phyloP scores from a whole-genome alignment of 1,140 invertebrate genomes.

The Nomia melanderi region DNA sequence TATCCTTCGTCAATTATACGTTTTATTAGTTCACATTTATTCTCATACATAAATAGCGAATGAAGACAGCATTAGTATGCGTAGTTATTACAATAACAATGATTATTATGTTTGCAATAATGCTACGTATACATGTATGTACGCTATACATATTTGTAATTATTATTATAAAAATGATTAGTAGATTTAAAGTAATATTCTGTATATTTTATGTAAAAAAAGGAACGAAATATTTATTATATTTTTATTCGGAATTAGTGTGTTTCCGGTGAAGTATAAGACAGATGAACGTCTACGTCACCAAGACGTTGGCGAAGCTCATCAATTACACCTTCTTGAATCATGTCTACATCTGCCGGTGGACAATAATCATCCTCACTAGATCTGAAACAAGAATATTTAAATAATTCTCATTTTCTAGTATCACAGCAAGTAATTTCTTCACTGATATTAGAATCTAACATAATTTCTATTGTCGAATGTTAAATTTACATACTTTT shows the following conservation, averaged over 20 bases:
- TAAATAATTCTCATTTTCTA: background rate
- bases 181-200: conserved; percentile 6
- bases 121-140: no score
- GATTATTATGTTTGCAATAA: no score
- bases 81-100: no score
- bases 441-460: background rate
- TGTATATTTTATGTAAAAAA: conserved; percentile 1
- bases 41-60: no score
- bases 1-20: no score
- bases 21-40: no score
- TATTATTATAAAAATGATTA: conserved; percentile 3
- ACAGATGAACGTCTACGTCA: conserved; percentile 63
- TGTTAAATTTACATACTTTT: no score
- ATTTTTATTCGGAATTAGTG: conserved; percentile 10
- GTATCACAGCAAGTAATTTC: background rate
- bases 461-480: no score
- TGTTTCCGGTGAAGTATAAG: conserved; percentile 63
- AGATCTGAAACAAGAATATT: conserved; percentile 79
- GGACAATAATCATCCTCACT: conserved; percentile 95
- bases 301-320: conserved; percentile 73
- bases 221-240: background rate
- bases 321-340: conserved; percentile 84
- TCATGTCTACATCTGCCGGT: conserved; percentile 86
- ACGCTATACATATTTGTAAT: no score
- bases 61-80: no score